Evolutionary conservation across 30 jellyfish, hydroid and myxozoan species (phyloP).

Genomic region (Rhopilema esculentum): DNA sequence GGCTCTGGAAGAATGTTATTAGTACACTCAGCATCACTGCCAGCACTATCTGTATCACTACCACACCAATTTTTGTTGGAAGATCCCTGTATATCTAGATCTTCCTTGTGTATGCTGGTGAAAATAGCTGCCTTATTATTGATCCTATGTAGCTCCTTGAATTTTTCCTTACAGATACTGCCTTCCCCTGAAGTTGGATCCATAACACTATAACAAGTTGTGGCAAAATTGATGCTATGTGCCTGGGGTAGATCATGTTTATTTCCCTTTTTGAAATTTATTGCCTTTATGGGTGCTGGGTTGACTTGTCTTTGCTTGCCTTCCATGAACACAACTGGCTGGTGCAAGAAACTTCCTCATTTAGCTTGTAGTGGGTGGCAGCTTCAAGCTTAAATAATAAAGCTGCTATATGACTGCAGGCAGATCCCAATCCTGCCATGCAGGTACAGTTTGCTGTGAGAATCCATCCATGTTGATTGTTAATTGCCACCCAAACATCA

Average conservation of each 20-base stretch:
- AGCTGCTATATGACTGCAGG: conserved; percentile 62
- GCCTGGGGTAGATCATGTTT: conserved; percentile 21
- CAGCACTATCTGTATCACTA: conserved; percentile 51
- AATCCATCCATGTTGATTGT: conserved; percentile 25
- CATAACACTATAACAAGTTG: conserved; percentile 5
- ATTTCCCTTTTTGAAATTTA: conserved; percentile 15
- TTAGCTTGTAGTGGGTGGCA: conserved; percentile 43
- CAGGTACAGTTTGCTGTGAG: conserved; percentile 20
- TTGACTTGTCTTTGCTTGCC: conserved; percentile 10
- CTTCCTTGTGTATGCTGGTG: conserved; percentile 19
- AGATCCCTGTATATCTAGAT: neutral
- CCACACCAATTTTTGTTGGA: neutral
- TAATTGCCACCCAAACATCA: conserved; percentile 26
- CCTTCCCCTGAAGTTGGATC: neutral
- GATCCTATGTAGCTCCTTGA: conserved; percentile 2
- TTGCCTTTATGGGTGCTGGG: conserved; percentile 12
- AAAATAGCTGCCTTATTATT: conserved; percentile 20
- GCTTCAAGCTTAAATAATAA: conserved; percentile 43
- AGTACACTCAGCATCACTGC: conserved; percentile 12
- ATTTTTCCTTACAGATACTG: conserved; percentile 5
- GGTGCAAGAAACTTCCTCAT: conserved; percentile 29
- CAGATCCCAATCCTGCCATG: conserved; percentile 56
- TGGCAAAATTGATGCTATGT: conserved; percentile 5
- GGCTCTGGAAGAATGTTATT: conserved; percentile 44
- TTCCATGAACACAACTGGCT: conserved; percentile 48